These are phyloP conservation scores for Anolis apletophallus DNA, from an alignment of 2,797 vertebrate genomes.

Conservation along the genomic window DNA sequence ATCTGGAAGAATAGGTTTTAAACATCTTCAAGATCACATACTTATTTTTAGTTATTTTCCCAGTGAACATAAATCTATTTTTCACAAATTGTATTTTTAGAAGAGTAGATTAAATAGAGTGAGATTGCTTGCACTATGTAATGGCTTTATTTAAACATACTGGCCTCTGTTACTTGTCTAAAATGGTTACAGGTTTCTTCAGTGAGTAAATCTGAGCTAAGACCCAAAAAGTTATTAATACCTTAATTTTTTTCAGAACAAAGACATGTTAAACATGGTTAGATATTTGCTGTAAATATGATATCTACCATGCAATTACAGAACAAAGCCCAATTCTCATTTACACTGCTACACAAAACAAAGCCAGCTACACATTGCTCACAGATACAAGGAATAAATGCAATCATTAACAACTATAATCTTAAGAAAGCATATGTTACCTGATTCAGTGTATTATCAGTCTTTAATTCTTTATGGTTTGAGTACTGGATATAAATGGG, in stretches of 20 bases:
- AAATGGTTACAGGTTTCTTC: slow-evolving; percentile 4
- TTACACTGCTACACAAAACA: not conserved
- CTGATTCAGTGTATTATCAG: slow-evolving; percentile 94
- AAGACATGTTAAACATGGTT: not conserved
- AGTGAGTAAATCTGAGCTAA: not conserved
- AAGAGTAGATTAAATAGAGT: slow-evolving; percentile 42
- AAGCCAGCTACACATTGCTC: not conserved
- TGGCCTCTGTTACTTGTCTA: not conserved
- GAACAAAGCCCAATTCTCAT: not conserved
- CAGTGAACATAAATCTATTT: slow-evolving; percentile 25
- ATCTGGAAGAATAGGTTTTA: slow-evolving; percentile 42
- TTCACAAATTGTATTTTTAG: slow-evolving; percentile 38
- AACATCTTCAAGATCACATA: slow-evolving; percentile 40
- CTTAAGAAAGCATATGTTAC: slow-evolving; percentile 72
- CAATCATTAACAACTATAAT: slow-evolving; percentile 16
- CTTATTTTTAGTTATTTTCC: slow-evolving; percentile 22
- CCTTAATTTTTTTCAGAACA: not conserved
- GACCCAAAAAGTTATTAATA: slow-evolving; percentile 3
- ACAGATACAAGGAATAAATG: not conserved
- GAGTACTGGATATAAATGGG: slow-evolving; percentile 97
- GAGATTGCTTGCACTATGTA: slow-evolving; percentile 26
- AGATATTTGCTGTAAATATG: not conserved
- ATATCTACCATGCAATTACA: not conserved
- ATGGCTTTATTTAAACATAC: slow-evolving; percentile 34
- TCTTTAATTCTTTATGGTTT: slow-evolving; percentile 98